Evolutionary conservation across 2,113 vertebrate species (phyloP).

Genomic region (Strix uralensis): DNA sequence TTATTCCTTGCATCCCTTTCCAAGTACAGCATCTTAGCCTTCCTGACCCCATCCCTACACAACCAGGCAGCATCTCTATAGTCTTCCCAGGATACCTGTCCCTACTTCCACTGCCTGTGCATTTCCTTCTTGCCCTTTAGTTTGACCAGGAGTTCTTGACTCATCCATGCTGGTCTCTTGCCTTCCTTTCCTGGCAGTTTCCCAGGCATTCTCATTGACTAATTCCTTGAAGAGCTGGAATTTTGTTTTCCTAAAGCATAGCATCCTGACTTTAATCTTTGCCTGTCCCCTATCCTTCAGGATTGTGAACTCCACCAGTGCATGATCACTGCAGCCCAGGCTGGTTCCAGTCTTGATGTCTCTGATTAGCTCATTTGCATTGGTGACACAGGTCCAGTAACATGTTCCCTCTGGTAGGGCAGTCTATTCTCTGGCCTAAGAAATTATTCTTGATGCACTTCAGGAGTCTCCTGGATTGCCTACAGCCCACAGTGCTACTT

Average conservation of each 20-base stretch:
- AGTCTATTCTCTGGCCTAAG: not conserved
- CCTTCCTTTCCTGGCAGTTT: not conserved
- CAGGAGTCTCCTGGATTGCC: not conserved
- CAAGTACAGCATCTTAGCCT: not conserved
- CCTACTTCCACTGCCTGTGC: too few relatives aligned
- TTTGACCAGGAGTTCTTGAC: too few relatives aligned
- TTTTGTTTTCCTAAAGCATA: not conserved
- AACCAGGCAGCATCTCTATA: too few relatives aligned
- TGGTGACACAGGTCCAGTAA: not conserved
- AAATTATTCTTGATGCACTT: too few relatives aligned
- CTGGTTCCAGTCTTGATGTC: not conserved
- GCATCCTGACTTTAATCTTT: not conserved
- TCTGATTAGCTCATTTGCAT: not conserved
- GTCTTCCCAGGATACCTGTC: too few relatives aligned
- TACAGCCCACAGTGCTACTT: not conserved
- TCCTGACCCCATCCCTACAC: too few relatives aligned
- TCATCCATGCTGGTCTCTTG: too few relatives aligned
- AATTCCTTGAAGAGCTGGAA: not conserved
- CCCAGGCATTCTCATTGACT: not conserved
- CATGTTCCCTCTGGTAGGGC: not conserved
- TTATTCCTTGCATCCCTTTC: not conserved
- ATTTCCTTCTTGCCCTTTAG: too few relatives aligned
- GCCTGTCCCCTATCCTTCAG: not conserved
- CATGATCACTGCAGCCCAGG: not conserved
- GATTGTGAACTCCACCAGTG: not conserved